Percentiles rank a stretch among this genome's conserved stretches.
phyloP scores from a whole-genome alignment of 2,113 vertebrate genomes.

The Melanotaenia duboulayi region DNA sequence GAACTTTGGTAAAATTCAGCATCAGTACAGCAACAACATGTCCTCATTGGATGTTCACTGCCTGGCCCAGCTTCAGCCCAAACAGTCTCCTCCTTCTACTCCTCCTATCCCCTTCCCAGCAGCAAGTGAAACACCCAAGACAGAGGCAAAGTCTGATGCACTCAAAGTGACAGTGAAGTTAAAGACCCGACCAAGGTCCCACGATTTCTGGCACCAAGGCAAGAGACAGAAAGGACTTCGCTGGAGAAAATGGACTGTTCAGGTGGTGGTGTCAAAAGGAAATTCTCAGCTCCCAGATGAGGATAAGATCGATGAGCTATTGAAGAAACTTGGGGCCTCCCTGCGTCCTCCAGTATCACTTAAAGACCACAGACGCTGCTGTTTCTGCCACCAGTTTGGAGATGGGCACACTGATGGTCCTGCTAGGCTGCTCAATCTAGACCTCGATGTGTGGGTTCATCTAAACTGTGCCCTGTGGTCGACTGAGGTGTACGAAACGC shows the following conservation, averaged over 20 bases:
- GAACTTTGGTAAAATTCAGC: slow-evolving; percentile 84
- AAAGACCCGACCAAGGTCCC: slow-evolving; percentile 87
- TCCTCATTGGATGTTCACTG: slow-evolving; percentile 94
- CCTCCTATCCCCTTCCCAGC: slow-evolving; percentile 86
- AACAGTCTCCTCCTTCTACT: slow-evolving; percentile 85
- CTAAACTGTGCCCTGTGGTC: slow-evolving; percentile 98
- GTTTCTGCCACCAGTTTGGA: slow-evolving; percentile 96
- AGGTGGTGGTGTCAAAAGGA: slow-evolving; percentile 88
- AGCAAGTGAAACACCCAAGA: slow-evolving; percentile 82
- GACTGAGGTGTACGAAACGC: slow-evolving; percentile 97
- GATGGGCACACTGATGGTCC: slow-evolving; percentile 95
- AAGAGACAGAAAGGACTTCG: slow-evolving; percentile 94
- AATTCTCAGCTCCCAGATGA: slow-evolving; percentile 89
- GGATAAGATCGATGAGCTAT: slow-evolving; percentile 91
- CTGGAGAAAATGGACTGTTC: slow-evolving; percentile 97
- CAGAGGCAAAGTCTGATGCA: slow-evolving; percentile 88
- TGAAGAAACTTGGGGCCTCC: slow-evolving; percentile 90
- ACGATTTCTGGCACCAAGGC: slow-evolving; percentile 83
- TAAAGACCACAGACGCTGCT: slow-evolving; percentile 91
- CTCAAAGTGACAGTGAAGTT: slow-evolving; percentile 95
- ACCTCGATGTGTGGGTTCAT: slow-evolving; percentile 97
- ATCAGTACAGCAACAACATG: slow-evolving; percentile 96
- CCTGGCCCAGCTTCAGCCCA: slow-evolving; percentile 91
- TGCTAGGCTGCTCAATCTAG: slow-evolving; percentile 94
- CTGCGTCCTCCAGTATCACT: slow-evolving; percentile 88